Percentiles rank a stretch among this genome's conserved stretches.
Evolutionary conservation across 1,140 invertebrate species (phyloP).

Genomic region (Leptinotarsa undecemlineata): DNA sequence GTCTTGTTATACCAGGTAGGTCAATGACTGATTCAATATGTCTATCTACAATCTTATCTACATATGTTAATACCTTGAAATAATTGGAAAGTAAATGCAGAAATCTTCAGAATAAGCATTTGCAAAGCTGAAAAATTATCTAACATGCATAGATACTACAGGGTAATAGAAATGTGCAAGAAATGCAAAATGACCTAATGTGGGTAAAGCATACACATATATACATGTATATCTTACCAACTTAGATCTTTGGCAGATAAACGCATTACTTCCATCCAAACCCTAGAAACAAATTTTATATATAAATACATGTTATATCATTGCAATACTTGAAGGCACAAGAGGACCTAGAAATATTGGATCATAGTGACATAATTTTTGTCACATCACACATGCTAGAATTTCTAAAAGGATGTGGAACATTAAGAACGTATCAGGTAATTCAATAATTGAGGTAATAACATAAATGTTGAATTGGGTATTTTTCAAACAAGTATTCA

Average conservation of each 20-base stretch:
- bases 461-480: too few relatives aligned
- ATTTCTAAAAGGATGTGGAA: too few relatives aligned
- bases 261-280: conserved; percentile 55
- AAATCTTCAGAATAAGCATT: background rate
- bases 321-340: conserved; percentile 16
- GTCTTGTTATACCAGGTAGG: too few relatives aligned
- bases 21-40: too few relatives aligned
- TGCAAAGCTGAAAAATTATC: conserved; percentile 2
- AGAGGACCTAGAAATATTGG: background rate
- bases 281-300: conserved; percentile 52
- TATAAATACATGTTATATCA: conserved; percentile 29
- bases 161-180: background rate
- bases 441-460: too few relatives aligned
- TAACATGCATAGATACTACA: background rate
- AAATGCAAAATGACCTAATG: conserved; percentile 29
- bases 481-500: background rate
- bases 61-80: too few relatives aligned
- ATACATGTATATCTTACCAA: conserved; percentile 56
- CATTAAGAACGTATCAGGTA: too few relatives aligned
- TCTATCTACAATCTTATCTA: too few relatives aligned
- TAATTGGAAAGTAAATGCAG: background rate
- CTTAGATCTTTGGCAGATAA: conserved; percentile 56
- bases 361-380: background rate
- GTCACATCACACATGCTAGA: background rate
- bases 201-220: conserved; percentile 53